Conservation (phyloP, 2,888 invertebrate species). For the Orthosia cruda region DNA sequence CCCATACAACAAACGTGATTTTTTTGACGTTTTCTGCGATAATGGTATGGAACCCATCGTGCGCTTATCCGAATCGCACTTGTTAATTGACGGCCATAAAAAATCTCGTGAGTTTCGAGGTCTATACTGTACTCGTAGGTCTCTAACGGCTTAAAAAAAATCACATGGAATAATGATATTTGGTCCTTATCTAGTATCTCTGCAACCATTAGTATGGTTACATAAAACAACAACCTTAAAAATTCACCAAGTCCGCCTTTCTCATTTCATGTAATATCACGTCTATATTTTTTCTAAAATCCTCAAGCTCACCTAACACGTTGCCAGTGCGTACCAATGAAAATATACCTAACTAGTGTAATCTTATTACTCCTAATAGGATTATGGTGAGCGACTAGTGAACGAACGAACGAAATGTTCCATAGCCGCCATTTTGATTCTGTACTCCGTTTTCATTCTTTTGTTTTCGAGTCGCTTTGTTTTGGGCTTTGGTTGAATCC, state of each 20-base stretch:
- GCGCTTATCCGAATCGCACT: no score
- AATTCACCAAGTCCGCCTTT: neutral
- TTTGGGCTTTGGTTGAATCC: conserved; percentile 57
- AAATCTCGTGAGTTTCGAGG: no score
- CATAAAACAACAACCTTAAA: neutral
- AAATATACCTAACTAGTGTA: conserved; percentile 64
- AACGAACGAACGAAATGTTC: conserved; percentile 56
- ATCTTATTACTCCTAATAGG: conserved; percentile 69
- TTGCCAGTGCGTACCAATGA: conserved; percentile 46
- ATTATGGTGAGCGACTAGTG: conserved; percentile 59
- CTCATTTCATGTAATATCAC: conserved; percentile 8
- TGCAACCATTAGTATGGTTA: no score
- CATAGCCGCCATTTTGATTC: conserved; percentile 55
- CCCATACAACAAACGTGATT: no score
- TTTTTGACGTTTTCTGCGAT: no score
- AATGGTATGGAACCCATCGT: no score
- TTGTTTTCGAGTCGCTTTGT: conserved; percentile 65
- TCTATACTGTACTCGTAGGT: no score
- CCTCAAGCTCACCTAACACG: conserved; percentile 28
- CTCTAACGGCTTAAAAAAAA: no score
- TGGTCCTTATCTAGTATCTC: no score
- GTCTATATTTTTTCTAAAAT: conserved; percentile 31
- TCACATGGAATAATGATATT: no score
- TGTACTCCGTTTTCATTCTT: conserved; percentile 58
- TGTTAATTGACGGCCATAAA: no score